Conservation (phyloP, 2,113 vertebrate species). For the Ictalurus furcatus region DNA sequence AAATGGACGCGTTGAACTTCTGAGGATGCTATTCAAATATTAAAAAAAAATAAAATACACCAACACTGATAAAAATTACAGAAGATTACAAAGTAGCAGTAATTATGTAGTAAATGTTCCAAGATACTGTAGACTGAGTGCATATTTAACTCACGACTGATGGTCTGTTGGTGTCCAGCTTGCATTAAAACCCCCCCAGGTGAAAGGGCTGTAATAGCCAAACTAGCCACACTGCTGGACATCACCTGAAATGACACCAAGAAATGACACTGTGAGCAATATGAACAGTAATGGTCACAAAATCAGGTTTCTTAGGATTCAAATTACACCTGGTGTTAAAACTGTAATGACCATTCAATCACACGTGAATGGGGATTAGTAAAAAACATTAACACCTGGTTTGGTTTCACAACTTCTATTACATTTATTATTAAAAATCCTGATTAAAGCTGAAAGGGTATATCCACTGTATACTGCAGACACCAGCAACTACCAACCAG, state of each 20-base stretch:
- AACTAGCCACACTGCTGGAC: conserved; percentile 84
- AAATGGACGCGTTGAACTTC: neutral
- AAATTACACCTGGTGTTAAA: neutral
- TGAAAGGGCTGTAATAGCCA: conserved; percentile 88
- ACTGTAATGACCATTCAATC: too few species aligned
- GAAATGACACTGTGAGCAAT: neutral
- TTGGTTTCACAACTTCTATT: neutral
- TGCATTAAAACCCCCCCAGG: conserved; percentile 96
- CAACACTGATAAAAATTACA: neutral
- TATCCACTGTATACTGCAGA: neutral
- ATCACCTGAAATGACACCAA: conserved; percentile 80
- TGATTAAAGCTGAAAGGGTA: neutral
- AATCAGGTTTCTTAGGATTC: neutral
- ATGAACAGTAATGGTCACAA: neutral
- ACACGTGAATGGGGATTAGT: neutral
- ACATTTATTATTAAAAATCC: neutral
- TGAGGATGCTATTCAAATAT: too few species aligned
- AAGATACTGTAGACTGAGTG: neutral
- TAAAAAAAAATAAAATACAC: neutral
- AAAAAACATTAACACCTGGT: neutral
- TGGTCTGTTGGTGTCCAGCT: conserved; percentile 87
- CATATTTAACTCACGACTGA: conserved; percentile 84
- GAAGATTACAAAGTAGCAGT: neutral
- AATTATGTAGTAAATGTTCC: neutral
- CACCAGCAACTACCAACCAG: neutral